These are phyloP conservation scores for Aplochiton taeniatus DNA, from an alignment of 2,797 vertebrate species.

Conservation along the genomic window DNA sequence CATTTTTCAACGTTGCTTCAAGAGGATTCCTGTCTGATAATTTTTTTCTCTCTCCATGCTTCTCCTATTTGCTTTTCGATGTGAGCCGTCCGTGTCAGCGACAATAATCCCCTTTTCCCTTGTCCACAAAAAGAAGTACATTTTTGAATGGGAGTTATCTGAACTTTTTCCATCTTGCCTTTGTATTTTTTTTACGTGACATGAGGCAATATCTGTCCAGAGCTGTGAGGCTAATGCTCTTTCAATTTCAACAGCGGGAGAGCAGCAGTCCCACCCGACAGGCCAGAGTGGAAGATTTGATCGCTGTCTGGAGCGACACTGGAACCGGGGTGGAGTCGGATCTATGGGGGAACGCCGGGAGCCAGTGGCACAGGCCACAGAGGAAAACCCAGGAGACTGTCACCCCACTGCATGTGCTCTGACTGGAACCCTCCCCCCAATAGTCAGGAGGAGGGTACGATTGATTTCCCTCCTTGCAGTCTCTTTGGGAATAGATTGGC, in stretches of 20 bases:
- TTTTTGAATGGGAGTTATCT: slow-evolving; percentile 5
- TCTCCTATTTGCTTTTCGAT: too few species aligned
- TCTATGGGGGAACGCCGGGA: slow-evolving; percentile 10
- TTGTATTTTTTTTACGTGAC: neutral
- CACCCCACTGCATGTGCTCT: slow-evolving; percentile 14
- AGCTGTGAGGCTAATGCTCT: slow-evolving; percentile 13
- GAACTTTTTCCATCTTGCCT: slow-evolving; percentile 1
- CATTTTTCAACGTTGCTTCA: too few species aligned
- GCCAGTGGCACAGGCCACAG: slow-evolving; percentile 11
- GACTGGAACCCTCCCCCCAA: slow-evolving; percentile 40
- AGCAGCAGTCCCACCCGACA: neutral
- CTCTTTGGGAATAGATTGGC: slow-evolving; percentile 73
- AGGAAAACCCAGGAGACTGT: slow-evolving; percentile 30
- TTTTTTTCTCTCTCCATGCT: too few species aligned
- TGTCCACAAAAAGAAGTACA: neutral
- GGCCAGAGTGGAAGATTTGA: slow-evolving; percentile 11
- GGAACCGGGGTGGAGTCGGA: slow-evolving; percentile 14
- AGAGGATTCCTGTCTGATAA: too few species aligned
- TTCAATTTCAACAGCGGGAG: slow-evolving; percentile 12
- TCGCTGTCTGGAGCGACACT: slow-evolving; percentile 3
- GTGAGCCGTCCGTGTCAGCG: neutral
- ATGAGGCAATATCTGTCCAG: slow-evolving; percentile 6
- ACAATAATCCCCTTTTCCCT: neutral
- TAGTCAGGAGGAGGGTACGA: slow-evolving; percentile 46
- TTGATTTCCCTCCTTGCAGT: slow-evolving; percentile 66